Base-by-base conservation (phyloP, 2,888 invertebrate genomes). In the Acrobeloides nanus region DNA sequence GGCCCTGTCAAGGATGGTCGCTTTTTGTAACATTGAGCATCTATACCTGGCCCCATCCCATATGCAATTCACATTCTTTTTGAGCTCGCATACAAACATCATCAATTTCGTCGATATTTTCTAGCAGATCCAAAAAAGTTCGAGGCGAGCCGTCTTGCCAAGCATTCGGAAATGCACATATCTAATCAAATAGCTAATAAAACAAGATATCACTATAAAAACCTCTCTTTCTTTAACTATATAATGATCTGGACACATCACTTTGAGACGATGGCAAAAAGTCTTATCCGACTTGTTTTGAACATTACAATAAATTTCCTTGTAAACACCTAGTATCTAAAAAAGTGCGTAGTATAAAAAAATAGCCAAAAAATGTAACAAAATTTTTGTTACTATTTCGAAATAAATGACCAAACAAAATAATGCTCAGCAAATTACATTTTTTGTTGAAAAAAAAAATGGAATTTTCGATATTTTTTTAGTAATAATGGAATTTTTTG, bases 191-290 rank as follows among this genome's bases (percentile, higher is more conserved):
- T 3, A 35, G 34, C n/a, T n/a, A 25, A 39, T 42, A 32, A 2
- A 42, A 42, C 15, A 15, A 2, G 39, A 15, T 23, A 38, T 35
- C 12, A 15, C 31, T 29, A 12, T 10, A 29, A 12, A 29, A 29
- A 29, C 12, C 15, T 15, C 15, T 10, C 31, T 10, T 15, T 10
- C 12, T 29, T 29, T 10, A n/a, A n/a, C 45, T 7, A 92, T 93
- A 67, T 86, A 87, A 75, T 97, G 95, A 72, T 97, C 97, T 0
- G 97, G 93, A 72, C 97, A 97, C 59, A 97, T 81, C 0, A 95
- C 90, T 60, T 89, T 82, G 48, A 97, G 77, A 44, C 95, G 79
- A 76, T 95, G 95, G 76, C 97, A 97, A 72, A 95, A 97, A 0
- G 92, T 92, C 4, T 81, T 79, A 0, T 85, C 82, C 7, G 38